A percentile compares a stretch with the other conserved stretches of the same genome.
phyloP scores from a whole-genome alignment of 2,888 invertebrate genomes.

The Synanthedon vespiformis region DNA sequence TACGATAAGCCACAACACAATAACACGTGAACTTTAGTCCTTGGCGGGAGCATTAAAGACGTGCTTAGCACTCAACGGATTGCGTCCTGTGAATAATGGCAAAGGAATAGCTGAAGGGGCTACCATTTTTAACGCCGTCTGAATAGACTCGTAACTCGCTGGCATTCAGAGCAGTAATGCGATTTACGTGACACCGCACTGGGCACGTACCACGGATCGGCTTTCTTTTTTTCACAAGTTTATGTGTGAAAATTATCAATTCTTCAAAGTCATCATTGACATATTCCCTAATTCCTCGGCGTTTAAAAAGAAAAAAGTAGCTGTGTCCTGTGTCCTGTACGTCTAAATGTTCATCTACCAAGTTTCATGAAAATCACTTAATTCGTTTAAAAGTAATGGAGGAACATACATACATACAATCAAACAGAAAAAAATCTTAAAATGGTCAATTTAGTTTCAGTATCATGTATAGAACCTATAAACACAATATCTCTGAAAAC shows the following conservation, averaged over 20 bases:
- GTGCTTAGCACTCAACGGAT: conserved; percentile 43
- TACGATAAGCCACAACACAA: conserved; percentile 34
- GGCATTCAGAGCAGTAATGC: conserved; percentile 45
- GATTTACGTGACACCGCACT: conserved; percentile 29
- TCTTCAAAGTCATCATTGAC: background rate
- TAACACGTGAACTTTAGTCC: conserved; percentile 23
- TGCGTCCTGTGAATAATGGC: conserved; percentile 48
- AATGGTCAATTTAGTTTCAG: too few species aligned
- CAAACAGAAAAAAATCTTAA: too few species aligned
- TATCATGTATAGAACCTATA: too few species aligned
- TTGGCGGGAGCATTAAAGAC: conserved; percentile 41
- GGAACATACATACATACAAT: too few species aligned
- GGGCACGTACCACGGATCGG: conserved; percentile 23
- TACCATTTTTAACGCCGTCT: conserved; percentile 36
- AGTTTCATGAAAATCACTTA: too few species aligned
- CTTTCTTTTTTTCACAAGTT: conserved; percentile 18
- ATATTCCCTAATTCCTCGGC: background rate
- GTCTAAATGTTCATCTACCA: too few species aligned
- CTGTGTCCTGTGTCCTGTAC: too few species aligned
- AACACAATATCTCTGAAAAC: too few species aligned
- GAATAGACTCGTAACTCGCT: conserved; percentile 48
- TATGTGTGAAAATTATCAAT: background rate
- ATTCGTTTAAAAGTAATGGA: too few species aligned
- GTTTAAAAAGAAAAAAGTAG: too few species aligned
- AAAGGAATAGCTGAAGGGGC: conserved; percentile 41